Evolutionary conservation across 64 coral and sea anemone species (phyloP).

Genomic region (Montipora efflorescens): DNA sequence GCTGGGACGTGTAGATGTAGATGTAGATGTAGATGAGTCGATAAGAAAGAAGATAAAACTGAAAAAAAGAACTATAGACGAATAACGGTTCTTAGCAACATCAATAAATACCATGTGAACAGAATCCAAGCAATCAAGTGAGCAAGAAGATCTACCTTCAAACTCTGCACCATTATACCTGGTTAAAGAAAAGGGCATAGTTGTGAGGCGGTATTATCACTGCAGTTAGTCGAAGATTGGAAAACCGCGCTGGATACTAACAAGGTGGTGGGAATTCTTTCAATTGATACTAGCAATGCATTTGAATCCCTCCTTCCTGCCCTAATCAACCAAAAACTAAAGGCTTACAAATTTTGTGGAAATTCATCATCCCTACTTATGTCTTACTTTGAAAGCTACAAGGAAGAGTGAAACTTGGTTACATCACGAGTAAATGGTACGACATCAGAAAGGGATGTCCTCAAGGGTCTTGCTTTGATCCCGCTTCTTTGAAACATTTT

Average conservation of each 20-base stretch:
- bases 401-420: constrained; percentile 34
- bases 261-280: neutral
- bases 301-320: constrained; percentile 50
- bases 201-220: neutral
- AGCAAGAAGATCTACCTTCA: too few relatives aligned
- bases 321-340: constrained; percentile 44
- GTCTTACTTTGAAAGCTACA: constrained; percentile 21
- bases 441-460: constrained; percentile 47
- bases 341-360: constrained; percentile 37
- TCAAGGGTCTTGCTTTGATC: neutral
- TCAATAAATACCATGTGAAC: too few relatives aligned
- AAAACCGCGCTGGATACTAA: constrained; percentile 8
- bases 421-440: constrained; percentile 9
- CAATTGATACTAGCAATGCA: constrained; percentile 35
- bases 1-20: too few relatives aligned
- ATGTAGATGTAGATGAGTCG: too few relatives aligned
- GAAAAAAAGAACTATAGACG: too few relatives aligned
- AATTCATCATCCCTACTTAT: constrained; percentile 16
- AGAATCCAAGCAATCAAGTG: too few relatives aligned
- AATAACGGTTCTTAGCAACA: too few relatives aligned
- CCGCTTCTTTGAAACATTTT: too few relatives aligned
- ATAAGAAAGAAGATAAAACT: neutral
- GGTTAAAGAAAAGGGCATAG: neutral
- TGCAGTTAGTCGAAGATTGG: constrained; percentile 37
- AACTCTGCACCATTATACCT: too few relatives aligned